Percentiles rank a stretch among this genome's conserved stretches.
phyloP scores from a whole-genome alignment of 2,888 invertebrate genomes.

The Sinohyriopsis cumingii region DNA sequence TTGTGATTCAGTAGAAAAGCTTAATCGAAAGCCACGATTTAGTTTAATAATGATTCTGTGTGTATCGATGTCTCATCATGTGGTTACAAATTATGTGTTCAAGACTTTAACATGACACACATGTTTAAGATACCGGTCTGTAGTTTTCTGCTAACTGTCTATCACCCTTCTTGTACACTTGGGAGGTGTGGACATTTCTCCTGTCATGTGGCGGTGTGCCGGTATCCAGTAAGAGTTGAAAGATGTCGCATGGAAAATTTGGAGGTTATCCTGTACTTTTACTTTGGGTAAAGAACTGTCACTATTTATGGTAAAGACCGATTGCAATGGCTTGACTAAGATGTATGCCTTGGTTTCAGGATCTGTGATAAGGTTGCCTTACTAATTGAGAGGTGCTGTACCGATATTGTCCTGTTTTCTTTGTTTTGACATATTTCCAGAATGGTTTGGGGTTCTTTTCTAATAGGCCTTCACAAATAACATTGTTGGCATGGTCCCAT shows the following conservation, averaged over 20 bases:
- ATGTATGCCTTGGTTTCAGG: neutral
- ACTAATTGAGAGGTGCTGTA: no score
- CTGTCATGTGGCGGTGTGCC: constrained; percentile 5
- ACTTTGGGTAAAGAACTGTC: no score
- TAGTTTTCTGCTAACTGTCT: constrained; percentile 5
- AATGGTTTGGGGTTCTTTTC: no score
- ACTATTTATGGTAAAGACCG: no score
- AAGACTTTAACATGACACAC: constrained; percentile 9
- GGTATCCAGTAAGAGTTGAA: neutral
- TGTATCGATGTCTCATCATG: constrained; percentile 1
- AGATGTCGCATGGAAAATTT: no score
- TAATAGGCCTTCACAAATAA: no score
- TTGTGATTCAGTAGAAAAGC: neutral
- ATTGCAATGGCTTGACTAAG: no score
- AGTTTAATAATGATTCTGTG: constrained; percentile 1
- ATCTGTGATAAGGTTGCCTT: no score
- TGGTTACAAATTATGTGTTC: constrained; percentile 19
- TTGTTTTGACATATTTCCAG: no score
- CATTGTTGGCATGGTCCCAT: no score
- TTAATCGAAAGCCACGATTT: neutral
- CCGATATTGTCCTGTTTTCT: no score
- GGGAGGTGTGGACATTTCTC: neutral
- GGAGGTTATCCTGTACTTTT: no score
- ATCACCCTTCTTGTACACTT: constrained; percentile 5
- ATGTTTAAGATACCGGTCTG: constrained; percentile 9